Conservation (phyloP, 1,140 invertebrate genomes). For the Trissolcus basalis region DNA sequence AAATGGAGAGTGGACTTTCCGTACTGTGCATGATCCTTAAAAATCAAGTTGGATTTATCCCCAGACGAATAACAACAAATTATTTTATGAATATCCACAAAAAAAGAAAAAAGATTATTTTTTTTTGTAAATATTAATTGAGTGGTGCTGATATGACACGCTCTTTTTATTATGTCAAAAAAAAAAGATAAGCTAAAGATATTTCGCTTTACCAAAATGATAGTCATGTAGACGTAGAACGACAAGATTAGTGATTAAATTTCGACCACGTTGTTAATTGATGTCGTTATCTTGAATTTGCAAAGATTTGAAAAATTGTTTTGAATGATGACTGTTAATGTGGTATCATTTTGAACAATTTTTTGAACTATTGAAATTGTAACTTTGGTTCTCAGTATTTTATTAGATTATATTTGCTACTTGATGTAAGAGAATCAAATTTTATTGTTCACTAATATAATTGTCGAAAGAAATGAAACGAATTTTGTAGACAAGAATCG, state of each 20-base stretch:
- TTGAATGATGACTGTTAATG: conserved; percentile 9
- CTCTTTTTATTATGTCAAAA: conserved; percentile 20
- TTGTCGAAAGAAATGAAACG: too few relatives aligned
- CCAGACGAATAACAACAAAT: conserved; percentile 7
- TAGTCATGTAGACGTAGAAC: conserved; percentile 43
- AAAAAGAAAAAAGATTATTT: conserved; percentile 7
- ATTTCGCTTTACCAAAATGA: conserved; percentile 22
- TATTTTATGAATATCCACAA: too few relatives aligned
- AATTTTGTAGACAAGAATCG: too few relatives aligned
- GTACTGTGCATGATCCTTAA: conserved; percentile 76
- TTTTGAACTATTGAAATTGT: conserved; percentile 26
- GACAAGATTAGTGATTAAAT: conserved; percentile 14
- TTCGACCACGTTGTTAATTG: conserved; percentile 3
- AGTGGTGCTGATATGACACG: conserved; percentile 11
- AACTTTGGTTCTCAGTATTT: conserved; percentile 29
- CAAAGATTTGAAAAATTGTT: conserved; percentile 46
- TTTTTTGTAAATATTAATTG: conserved; percentile 39
- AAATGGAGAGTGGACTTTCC: conserved; percentile 82
- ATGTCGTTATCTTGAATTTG: conserved; percentile 17
- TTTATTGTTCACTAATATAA: conserved; percentile 11
- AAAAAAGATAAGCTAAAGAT: conserved; percentile 18
- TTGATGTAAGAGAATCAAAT: conserved; percentile 3
- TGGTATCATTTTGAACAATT: conserved; percentile 22
- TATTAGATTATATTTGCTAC: conserved; percentile 7
- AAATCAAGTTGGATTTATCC: not conserved